Evolutionary conservation across 2,113 vertebrate genomes (phyloP), one percentile per base, ranked within the genome.

Genomic region (Plectropomus leopardus): DNA sequence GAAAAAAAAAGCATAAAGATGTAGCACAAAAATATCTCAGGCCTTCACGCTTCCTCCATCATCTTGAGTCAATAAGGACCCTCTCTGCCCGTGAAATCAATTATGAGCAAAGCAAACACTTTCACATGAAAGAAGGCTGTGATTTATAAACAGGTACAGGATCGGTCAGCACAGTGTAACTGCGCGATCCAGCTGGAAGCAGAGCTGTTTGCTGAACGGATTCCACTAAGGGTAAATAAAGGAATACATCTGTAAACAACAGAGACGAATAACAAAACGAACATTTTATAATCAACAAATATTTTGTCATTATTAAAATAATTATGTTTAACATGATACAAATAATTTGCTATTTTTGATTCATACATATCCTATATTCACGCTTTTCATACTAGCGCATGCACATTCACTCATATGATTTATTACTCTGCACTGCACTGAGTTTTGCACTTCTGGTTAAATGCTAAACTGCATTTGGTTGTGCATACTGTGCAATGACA

Each of bases 51-150:
- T 72, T 58, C 40, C 9, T 67, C 55, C 64, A 19, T 63, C 70
- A 69, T 83, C 64, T 65, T 26, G 76, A 79, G 16, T 51, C 63
- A 69, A 45, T 51, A n/a, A 45, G 17, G 26, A 74, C 5, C 45
- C n/a, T 28, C 65, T 61, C 23, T 32, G 16, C 30, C 23, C 19
- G 54, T 69, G 69, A 78, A 77, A 76, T 66, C 69, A 60, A 60
- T 75, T 54, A 78, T 19, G 61, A 74, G 34, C 34, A 78, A 72
- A 72, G 7, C 68, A 78, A 72, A 59, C 73, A 80, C 30, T 67
- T 71, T 57, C 1, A 78, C 76, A 30, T 51, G 60, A 76, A 45
- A 65, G 32, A 76, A 65, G 65, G 40, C 59, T 69, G 66, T 42
- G 66, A 80, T 63, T 77, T 63, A 13, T 34, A 78, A 76, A 80